Evolutionary conservation across 2,797 vertebrate species (phyloP), one percentile per base, ranked within the genome.

Genomic region (Nyctibius grandis): DNA sequence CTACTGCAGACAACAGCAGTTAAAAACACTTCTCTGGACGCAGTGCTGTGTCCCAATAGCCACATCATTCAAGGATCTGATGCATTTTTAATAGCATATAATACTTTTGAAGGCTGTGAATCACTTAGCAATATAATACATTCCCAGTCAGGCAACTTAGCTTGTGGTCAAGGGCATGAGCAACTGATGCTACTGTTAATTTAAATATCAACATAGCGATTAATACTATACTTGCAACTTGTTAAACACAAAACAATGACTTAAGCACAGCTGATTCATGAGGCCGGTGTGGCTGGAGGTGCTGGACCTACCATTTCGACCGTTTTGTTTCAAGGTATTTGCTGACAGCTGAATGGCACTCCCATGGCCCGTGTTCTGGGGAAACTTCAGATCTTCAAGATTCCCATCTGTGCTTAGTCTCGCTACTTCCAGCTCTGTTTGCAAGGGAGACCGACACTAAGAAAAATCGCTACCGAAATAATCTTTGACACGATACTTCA

Each of bases 281-380:
- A 90, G 34, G 42, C 20, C 2, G 9, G 13, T 0, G 1, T 31
- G 36, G 36, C 53, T 11, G 18, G 56, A 75, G 22, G 29, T 45
- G 72, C 69, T 61, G 81, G 59, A 96, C 98, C 96, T 97, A 99
- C 99, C 99, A 3, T 99, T 99, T 78, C 99, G 98, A 38, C 99
- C 99, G n/a, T 99, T 99, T 93, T 99, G 99, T 95, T 99, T 99
- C 63, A 99, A 97, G 13, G 99, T 99, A 96, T 99, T 99, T 28
- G 99, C 99, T 9, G 99, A 99, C 40, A 99, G 98, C 96, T 99
- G 99, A 94, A 99, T 99, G 59, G 99, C 97, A 33, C 99, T 99
- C 64, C 99, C 99, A 4, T 99, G 98, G 82, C 98, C 99, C 85
- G 98, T 97, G 6, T 98, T 99, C 97, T 99, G 99, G 56, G 99